Evolutionary conservation across 92 coral and sea anemone genomes (phyloP), one percentile per base, ranked within the genome.

Genomic region (Anthopleura xanthogrammica): DNA sequence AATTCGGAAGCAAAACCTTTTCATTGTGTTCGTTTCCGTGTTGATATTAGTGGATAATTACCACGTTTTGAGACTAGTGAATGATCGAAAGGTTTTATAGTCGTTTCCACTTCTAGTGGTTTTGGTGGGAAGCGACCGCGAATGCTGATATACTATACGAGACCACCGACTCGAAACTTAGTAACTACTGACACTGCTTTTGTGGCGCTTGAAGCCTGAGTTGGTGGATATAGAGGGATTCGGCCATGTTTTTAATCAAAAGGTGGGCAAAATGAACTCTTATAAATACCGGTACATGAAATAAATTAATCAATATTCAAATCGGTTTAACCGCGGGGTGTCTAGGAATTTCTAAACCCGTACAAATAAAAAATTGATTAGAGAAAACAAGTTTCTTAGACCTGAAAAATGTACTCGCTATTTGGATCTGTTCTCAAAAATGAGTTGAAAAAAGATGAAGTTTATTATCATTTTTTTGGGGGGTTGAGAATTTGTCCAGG

Each of bases 281-380:
- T 24, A 8, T 68, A 12, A 68, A 68, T 23, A 36, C 74, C 74
- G 16, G 41, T 68, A 10, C 42, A 68, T 68, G 40, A 12, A 68
- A 36, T n/a, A 77, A 23, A 46, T 77, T 77, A 46, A 77, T 77
- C 12, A 77, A 77, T 52, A 77, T 77, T 77, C 60, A 77, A 20
- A 50, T 7, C 58, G 29, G 46, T 68, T 52, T 77, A 52, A 46
- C 58, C 80, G 9, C 46, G 65, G 80, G 80, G 64, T 5, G 80
- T 77, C 80, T 52, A 41, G 62, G 60, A 77, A 36, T 77, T 77
- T 77, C 80, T 77, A 24, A 77, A 43, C 56, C 64, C 80, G 80
- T 43, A 77, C 41, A 42, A 68, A 36, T 68, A 68, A 68, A 68
- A 68, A 68, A 68, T 10, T 68, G 74, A 68, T 68, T 68, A 10